Evolutionary conservation across 2,113 vertebrate species (phyloP).

Genomic region (Ibidorhyncha struthersii): DNA sequence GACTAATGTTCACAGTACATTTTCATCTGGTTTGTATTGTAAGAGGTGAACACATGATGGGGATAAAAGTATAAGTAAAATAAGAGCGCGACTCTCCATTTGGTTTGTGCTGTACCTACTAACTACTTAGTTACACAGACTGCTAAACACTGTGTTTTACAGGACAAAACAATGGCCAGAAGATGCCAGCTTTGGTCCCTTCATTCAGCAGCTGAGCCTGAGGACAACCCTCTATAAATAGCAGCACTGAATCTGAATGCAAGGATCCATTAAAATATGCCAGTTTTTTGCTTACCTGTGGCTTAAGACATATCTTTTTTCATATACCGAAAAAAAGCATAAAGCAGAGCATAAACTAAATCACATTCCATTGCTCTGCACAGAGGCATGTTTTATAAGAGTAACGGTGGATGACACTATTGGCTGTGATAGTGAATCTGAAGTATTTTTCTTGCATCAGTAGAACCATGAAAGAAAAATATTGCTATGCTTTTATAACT

Average conservation of each 20-base stretch:
- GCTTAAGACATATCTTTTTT: background rate
- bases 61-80: background rate
- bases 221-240: background rate
- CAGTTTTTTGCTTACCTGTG: background rate
- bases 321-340: background rate
- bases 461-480: slow-evolving; percentile 31
- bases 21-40: background rate
- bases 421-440: background rate
- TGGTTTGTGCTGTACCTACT: background rate
- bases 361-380: background rate
- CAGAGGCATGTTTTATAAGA: background rate
- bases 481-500: background rate
- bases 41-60: background rate
- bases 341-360: background rate
- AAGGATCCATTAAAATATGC: background rate
- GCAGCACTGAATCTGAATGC: background rate
- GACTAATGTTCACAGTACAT: background rate
- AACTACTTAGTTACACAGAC: background rate
- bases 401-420: background rate
- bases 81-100: background rate
- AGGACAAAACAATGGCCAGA: background rate
- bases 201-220: background rate
- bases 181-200: background rate
- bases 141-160: background rate
- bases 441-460: slow-evolving; percentile 1